Evolutionary conservation across 2,888 invertebrate species (phyloP), one percentile per base, ranked within the genome.

Genomic region (Hecatera dysodea): DNA sequence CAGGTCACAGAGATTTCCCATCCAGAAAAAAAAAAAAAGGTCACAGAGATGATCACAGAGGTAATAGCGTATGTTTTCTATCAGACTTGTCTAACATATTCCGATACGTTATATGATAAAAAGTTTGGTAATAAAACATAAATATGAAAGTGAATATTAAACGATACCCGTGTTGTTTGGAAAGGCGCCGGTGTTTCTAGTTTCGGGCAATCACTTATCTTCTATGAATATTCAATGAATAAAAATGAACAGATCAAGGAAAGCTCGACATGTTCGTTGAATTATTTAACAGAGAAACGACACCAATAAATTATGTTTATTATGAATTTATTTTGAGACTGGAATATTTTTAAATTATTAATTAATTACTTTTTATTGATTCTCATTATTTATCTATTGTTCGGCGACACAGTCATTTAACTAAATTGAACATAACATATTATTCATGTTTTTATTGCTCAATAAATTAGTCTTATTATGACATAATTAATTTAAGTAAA

Each of bases 251-350:
- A 75, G 39, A 80, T 71, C 60, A 63, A 74, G 68, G 67, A 83
- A 88, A 88, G 81, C 84, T 87, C 85, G 81, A 82, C 70, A 73
- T 81, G 79, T 75, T 75, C 78, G 68, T 88, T 91, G 90, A 90
- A 91, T 92, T 82, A 91, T 92, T 90, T 82, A 92, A 81, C 62
- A 90, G 90, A 88, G 90, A 91, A 91, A 91, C 81, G 80, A 81
- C 42, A 75, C 74, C 78, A 71, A 86, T 87, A 80, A 79, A 83
- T 84, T 86, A 85, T 83, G 52, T 69, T 63, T 72, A 78, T 52
- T 77, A 69, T 15, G 42, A 62, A 66, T 39, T 39, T 42, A 27
- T 7, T 60, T 53, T 50, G 29, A 7, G 12, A 67, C 22, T 57
- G 15, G 36, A 29, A 74, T 27, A n/a, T 64, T 53, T 75, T 52